These are phyloP conservation scores for Drosophila orosa DNA, from an alignment of 1,140 invertebrate genomes.

Conservation along the genomic window DNA sequence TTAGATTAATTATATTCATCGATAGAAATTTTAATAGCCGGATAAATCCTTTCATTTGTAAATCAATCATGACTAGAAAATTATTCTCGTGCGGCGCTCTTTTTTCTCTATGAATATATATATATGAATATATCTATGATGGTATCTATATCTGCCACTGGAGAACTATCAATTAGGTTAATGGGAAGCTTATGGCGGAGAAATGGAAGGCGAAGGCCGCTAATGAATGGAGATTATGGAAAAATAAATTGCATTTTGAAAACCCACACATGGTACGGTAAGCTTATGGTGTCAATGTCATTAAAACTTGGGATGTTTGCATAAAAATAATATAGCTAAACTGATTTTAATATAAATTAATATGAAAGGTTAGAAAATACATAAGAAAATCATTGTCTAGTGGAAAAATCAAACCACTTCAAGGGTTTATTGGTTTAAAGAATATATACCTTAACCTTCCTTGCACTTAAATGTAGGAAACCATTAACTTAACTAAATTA, in stretches of 20 bases:
- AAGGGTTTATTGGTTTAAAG: too few relatives aligned
- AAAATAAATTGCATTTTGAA: conserved; percentile 43
- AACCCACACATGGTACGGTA: conserved; percentile 6
- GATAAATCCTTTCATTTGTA: conserved; percentile 56
- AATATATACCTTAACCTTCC: too few relatives aligned
- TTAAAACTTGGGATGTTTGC: background rate
- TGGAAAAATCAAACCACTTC: too few relatives aligned
- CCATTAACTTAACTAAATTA: too few relatives aligned
- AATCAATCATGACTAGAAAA: conserved; percentile 72
- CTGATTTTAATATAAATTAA: background rate
- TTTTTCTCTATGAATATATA: conserved; percentile 2
- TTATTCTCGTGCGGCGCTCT: conserved; percentile 22
- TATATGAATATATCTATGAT: background rate
- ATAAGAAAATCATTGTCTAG: too few relatives aligned
- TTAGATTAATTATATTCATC: conserved; percentile 79
- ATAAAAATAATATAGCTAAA: background rate
- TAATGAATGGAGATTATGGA: conserved; percentile 45
- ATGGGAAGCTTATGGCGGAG: conserved; percentile 42
- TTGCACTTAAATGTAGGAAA: too few relatives aligned
- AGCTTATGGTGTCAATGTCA: conserved; percentile 17
- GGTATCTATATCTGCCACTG: conserved; percentile 15
- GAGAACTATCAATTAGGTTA: conserved; percentile 75
- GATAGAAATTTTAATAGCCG: conserved; percentile 63
- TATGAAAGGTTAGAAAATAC: background rate
- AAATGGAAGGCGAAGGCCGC: conserved; percentile 16